Base-by-base conservation (phyloP, 2,888 invertebrate genomes). In the Ernsta delagoae region DNA sequence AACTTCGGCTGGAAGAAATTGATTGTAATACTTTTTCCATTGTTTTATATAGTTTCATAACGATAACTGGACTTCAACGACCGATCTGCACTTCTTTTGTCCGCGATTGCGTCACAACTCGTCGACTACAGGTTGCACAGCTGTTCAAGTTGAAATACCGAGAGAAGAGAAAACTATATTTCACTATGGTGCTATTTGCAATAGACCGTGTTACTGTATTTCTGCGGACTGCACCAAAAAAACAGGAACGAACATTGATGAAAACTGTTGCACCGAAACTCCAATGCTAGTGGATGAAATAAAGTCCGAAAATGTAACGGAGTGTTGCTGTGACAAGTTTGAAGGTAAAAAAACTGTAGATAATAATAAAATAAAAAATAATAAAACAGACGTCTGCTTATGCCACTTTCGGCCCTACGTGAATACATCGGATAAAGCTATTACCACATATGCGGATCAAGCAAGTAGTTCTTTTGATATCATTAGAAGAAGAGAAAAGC, bases 21-120 rank as follows among this genome's bases (percentile, higher is more conserved):
- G 16, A 16, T 50, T 48, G 12, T 48, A 5, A 48, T 48, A 48
- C 5, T 16, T 50, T 50, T 16, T 16, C 4, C 2, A 16, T 50
- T 50, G 16, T 50, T 39, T 61, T 5, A 80, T 81, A 56, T 83
- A 93, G 93, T 93, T 93, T 73, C 93, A 93, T 75, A 85, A 86
- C 70, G 92, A 93, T 74, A 73, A 71, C 50, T 80, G 82, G 70
- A 89, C 91, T 11, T 93, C 93, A 4, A 92, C 93, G 5, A 86
- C 90, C 24, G 93, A 93, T 71, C 80, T 93, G 31, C 81, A 82
- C 63, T 89, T 87, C 73, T 93, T 93, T 77, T 86, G 77, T 68
- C 89, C 89, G 5, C 74, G 72, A 48, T 64, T 83, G 31, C 83
- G 82, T 43, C 71, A 72, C 43, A 70, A 70, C 34, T 74, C 78